Conservation (phyloP, 2,113 vertebrate genomes). For the Mirounga angustirostris region DNA sequence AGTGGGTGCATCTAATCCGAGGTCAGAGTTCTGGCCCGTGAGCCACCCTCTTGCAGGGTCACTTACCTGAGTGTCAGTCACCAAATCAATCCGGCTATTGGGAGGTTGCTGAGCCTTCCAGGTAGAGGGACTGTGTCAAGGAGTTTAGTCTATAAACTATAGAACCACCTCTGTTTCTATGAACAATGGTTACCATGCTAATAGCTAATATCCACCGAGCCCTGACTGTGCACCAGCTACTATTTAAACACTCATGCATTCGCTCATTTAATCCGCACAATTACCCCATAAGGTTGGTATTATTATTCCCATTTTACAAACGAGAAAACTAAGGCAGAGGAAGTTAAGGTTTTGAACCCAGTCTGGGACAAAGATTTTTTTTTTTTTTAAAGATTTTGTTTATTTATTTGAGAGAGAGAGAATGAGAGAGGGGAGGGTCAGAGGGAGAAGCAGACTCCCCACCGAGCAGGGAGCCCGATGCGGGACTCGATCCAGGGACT, state of each 20-base stretch:
- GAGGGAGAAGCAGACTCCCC: too few relatives aligned
- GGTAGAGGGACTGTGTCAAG: background rate
- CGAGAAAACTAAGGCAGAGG: background rate
- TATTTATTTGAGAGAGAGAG: too few relatives aligned
- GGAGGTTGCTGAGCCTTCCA: background rate
- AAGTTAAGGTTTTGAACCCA: background rate
- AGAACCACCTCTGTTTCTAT: background rate
- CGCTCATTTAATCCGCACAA: background rate
- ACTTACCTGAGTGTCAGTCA: background rate
- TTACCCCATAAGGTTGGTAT: background rate
- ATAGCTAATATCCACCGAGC: background rate
- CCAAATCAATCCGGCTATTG: background rate
- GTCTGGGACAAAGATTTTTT: background rate
- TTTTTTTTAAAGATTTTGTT: too few relatives aligned
- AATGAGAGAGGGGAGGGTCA: too few relatives aligned
- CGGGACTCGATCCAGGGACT: too few relatives aligned
- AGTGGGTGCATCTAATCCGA: background rate
- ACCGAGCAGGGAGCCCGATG: too few relatives aligned
- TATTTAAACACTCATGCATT: too few relatives aligned
- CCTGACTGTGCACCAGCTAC: background rate
- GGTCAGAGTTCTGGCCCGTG: background rate
- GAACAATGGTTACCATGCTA: background rate
- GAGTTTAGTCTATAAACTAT: background rate
- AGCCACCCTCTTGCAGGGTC: background rate
- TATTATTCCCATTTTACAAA: background rate